phyloP scores from a whole-genome alignment of 2,797 vertebrate species.

The Chelon auratus region DNA sequence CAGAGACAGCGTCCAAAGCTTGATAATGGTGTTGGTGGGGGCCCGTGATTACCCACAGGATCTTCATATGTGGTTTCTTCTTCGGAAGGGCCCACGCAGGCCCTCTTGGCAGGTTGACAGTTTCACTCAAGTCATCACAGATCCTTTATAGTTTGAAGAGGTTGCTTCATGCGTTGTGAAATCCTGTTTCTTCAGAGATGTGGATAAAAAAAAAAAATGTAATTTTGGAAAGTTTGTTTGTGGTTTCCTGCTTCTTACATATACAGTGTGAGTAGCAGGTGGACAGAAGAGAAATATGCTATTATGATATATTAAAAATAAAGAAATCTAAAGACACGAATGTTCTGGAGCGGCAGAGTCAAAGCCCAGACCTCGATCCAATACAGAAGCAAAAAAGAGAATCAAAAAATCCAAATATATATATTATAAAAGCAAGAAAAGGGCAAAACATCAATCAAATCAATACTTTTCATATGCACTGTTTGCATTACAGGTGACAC shows the following conservation, averaged over 20 bases:
- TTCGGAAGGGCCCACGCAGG: constrained; percentile 17
- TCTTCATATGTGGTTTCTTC: background rate
- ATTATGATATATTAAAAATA: too few relatives aligned
- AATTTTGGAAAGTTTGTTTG: background rate
- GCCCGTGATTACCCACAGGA: constrained; percentile 28
- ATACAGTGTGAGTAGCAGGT: background rate
- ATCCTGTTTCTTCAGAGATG: background rate
- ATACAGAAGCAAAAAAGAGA: too few relatives aligned
- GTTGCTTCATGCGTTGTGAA: background rate
- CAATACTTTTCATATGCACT: too few relatives aligned
- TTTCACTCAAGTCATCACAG: constrained; percentile 4
- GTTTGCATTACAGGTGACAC: too few relatives aligned
- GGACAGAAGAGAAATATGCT: background rate
- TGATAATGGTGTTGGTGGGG: constrained; percentile 6
- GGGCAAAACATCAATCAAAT: too few relatives aligned
- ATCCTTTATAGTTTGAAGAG: background rate
- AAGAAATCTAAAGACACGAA: too few relatives aligned
- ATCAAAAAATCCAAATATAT: too few relatives aligned
- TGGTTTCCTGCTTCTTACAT: background rate
- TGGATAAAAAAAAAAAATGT: background rate
- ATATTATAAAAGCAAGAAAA: too few relatives aligned
- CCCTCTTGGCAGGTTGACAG: background rate
- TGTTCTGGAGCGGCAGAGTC: too few relatives aligned
- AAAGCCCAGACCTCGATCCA: too few relatives aligned
- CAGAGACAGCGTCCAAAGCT: constrained; percentile 44